A percentile compares a stretch with the other conserved stretches of the same genome.
Conservation (phyloP, 2,888 invertebrate species). For the Campoletis raptor region DNA sequence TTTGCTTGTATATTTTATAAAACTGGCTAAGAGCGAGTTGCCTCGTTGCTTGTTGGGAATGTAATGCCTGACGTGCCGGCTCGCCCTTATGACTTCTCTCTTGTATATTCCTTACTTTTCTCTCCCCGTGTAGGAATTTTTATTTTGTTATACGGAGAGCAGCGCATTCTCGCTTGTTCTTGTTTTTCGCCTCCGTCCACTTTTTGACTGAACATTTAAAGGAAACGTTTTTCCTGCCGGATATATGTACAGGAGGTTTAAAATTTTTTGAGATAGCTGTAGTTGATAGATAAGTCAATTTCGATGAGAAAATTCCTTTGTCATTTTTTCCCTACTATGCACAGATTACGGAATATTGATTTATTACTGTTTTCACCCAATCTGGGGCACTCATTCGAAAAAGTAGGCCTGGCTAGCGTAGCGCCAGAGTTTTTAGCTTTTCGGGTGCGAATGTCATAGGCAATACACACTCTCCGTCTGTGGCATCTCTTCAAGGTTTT, state of each 20-base stretch:
- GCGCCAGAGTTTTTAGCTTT: not conserved
- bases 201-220: conserved; percentile 60
- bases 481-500: not conserved
- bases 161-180: conserved; percentile 29
- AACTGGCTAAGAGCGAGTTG: conserved; percentile 40
- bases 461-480: not conserved
- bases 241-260: not conserved
- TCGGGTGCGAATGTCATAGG: not conserved
- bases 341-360: not conserved
- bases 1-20: conserved; percentile 51
- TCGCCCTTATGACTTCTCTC: conserved; percentile 60
- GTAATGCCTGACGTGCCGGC: conserved; percentile 57
- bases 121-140: conserved; percentile 64
- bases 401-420: not conserved
- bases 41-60: conserved; percentile 57
- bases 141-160: conserved; percentile 64
- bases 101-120: conserved; percentile 42
- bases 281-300: not conserved
- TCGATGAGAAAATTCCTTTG: not conserved
- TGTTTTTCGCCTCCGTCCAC: conserved; percentile 8
- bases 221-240: conserved; percentile 46
- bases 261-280: not conserved
- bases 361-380: not conserved
- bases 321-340: not conserved
- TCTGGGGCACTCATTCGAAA: not conserved